Base-by-base conservation (phyloP, 2,888 invertebrate species). In the Megalurothrips usitatus region DNA sequence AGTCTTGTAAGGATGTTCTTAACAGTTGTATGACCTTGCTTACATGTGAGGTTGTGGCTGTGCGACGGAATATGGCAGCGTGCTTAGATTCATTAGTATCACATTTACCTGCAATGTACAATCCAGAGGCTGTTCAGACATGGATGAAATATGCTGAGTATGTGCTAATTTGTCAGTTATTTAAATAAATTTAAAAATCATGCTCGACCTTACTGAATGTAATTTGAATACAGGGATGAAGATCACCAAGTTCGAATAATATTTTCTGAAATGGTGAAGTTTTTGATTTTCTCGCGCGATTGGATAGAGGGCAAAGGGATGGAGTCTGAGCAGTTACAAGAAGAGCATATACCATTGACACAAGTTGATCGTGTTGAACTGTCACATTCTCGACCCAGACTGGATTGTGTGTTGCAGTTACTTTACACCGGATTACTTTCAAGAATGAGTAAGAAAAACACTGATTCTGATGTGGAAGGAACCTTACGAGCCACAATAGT, bases 331-430 rank as follows among this genome's bases (percentile, higher is more conserved):
- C 34, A 78, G 4, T 23, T 81, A n/a, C 43, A 80, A 1, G 81
- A 82, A n/a, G 81, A 82, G 49, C 81, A 82, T 75, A 81, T 82
- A 34, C 82, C 82, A 26, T 78, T 82, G 17, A 82, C 81, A n/a
- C 82, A 82, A 68, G 79, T 79, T 34, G 82, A 82, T 78, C 79
- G 82, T 11, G 52, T 43, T 10, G 80, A 82, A 79, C 79, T 82
- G 17, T 79, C 79, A 11, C 49, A 75, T 63, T 81, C 81, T 34
- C 80, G 80, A 43, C 82, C 82, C 28, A 68, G 81, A 47, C 79
- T 82, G n/a, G 49, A 58, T n/a, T 78, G 17, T 17, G 80, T 78
- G 26, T 28, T 78, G 28, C 79, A 81, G 23, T 28, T 23, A 26
- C 68, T 75, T 26, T 75, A 26, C 23, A 75, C n/a, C 0, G 1